phyloP scores from a whole-genome alignment of 2,888 invertebrate genomes.

The Stenotaenia linearis region DNA sequence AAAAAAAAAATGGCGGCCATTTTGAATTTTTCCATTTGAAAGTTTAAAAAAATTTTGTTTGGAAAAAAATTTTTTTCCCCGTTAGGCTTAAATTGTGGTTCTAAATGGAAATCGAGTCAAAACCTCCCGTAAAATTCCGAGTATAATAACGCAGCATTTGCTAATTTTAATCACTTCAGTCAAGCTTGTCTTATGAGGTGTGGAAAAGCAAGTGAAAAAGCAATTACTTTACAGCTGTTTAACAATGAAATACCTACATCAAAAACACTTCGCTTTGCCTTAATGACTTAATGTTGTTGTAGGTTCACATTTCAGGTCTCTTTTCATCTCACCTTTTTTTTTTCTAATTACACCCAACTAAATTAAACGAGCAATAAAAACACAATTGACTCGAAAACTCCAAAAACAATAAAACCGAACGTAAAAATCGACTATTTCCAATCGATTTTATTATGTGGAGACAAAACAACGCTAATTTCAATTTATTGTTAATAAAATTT shows the following conservation, averaged over 20 bases:
- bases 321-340: too few species aligned
- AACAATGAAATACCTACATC: neutral
- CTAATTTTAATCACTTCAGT: neutral
- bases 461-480: too few species aligned
- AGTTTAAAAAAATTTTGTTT: too few species aligned
- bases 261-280: neutral
- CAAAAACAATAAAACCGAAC: too few species aligned
- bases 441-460: too few species aligned
- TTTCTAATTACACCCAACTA: too few species aligned
- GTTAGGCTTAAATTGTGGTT: neutral
- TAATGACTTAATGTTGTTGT: neutral
- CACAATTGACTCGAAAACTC: too few species aligned
- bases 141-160: neutral
- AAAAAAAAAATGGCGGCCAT: neutral
- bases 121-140: neutral
- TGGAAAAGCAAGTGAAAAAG: neutral
- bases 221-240: neutral
- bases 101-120: neutral
- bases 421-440: too few species aligned
- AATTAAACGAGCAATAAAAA: too few species aligned
- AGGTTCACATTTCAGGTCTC: neutral
- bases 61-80: neutral
- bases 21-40: neutral
- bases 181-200: neutral
- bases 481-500: too few species aligned